Base-by-base conservation (phyloP, 2,797 vertebrate genomes). In the Gouania willdenowi region DNA sequence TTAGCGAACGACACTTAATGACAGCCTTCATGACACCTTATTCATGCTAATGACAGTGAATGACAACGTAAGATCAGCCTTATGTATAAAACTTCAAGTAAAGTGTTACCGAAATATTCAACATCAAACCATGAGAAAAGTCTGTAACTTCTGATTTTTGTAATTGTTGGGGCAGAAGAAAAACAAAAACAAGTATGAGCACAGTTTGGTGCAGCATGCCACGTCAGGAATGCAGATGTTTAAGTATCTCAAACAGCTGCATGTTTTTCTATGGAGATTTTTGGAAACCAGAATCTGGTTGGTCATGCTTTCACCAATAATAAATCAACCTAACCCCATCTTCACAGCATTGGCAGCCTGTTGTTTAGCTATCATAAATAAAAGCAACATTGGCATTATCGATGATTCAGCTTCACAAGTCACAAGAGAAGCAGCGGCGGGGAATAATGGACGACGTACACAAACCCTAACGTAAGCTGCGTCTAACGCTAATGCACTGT, bases 271-370 rank as follows among this genome's bases (percentile, higher is more conserved):
- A 55, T 26, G 53, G 56, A 67, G 62, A 48, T 38, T 63, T 36
- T 26, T 45, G 53, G n/a, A n/a, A n/a, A n/a, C n/a, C n/a, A 14
- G 29, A 39, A 52, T 63, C 71, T 41, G 67, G n/a, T n/a, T n/a
- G 73, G 67, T 74, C 79, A 81, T 81, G 81, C 81, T 67, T 67
- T 66, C 39, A 59, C 27, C 44, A 57, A 62, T 54, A 11, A 22
- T 71, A 66, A 11, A 22, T 71, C 66, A 32, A 49, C 67, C 58
- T 60, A 46, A 29, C 66, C 54, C 66, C 54, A 22, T 69, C 58
- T 51, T 51, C 51, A 59, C 60, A 55, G 49, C 33, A 66, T 3
- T 47, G 22, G 26, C 33, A 30, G 60, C 30, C 37, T 53, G 47
- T 24, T 34, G 51, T 31, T 45, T 69, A 49, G 60, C 56, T 56